Evolutionary conservation across 2,888 invertebrate species (phyloP), one percentile per base, ranked within the genome.

Genomic region (Merodon equestris): DNA sequence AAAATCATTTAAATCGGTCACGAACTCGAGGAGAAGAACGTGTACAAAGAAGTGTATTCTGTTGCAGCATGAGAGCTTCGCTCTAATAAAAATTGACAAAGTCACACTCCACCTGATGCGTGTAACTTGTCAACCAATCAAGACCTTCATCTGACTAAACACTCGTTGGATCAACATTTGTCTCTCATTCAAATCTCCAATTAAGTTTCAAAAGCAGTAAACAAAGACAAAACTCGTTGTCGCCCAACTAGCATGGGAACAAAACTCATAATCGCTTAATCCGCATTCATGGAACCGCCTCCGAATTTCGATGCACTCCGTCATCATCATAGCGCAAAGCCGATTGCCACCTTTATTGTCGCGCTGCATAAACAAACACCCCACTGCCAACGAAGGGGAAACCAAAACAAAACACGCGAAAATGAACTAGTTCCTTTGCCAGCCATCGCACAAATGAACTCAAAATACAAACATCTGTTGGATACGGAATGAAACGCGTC

Each of bases 281-380:
- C 48, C 12, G 27, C 47, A 14, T 66, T 66, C 27, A n/a, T 4
- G 40, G 40, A 19, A 56, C 54, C 56, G 66, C 56, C 56, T 38
- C 56, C 48, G 4, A 56, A 56, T 66, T 66, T 48, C 47, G 19
- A 48, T 66, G 36, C 38, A 5, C 4, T 12, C 12, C 12, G 36
- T 54, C 47, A 15, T 47, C 17, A 47, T 54, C 36, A 54, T 36
- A 18, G 17, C 77, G 81, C 77, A 4, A 27, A 27, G 27, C 27
- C n/a, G 27, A 75, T 54, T 61, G 47, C 51, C 63, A 42, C 15
- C 19, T 42, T 53, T 64, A 60, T 83, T 66, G 81, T 76, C 77
- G 83, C 74, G 83, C 56, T 27, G 14, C 44, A 27, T 17, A 44
- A 63, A 53, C 54, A 75, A 10, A 13, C 13, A 50, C 0, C 1